phyloP scores from a whole-genome alignment of 2,113 vertebrate species.

The Theropithecus gelada region DNA sequence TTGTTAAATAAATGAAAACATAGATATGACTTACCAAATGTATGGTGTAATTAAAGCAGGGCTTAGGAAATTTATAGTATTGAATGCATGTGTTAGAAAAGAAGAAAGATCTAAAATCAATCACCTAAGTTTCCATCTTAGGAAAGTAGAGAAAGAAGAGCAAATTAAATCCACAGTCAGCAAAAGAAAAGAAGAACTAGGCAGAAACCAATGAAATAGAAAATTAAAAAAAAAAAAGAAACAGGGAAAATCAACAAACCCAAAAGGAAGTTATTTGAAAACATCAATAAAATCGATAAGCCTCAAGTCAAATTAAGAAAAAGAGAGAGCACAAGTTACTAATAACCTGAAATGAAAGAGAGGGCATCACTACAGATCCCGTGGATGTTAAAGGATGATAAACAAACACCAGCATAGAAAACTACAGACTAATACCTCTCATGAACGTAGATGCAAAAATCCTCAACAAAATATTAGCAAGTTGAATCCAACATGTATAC shows the following conservation, averaged over 20 bases:
- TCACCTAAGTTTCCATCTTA: background rate
- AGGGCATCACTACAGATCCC: background rate
- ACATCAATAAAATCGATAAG: background rate
- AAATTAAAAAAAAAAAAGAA: background rate
- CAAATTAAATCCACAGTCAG: background rate
- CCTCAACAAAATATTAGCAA: background rate
- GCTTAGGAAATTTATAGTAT: background rate
- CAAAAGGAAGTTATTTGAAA: background rate
- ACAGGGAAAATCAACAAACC: background rate
- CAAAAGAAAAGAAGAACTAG: background rate
- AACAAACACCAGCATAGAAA: background rate
- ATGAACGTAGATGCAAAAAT: background rate
- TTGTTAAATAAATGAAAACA: background rate
- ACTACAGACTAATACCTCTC: background rate
- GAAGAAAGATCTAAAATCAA: background rate
- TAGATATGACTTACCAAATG: background rate
- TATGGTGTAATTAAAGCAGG: background rate
- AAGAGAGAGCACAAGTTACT: background rate
- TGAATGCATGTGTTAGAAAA: background rate
- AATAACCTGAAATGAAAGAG: background rate
- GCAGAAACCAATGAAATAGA: background rate
- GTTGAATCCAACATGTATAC: background rate
- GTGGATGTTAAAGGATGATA: background rate
- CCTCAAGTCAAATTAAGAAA: background rate
- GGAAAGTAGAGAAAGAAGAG: background rate